Base-by-base conservation (phyloP, 2,888 invertebrate genomes). In the Pocota personata region DNA sequence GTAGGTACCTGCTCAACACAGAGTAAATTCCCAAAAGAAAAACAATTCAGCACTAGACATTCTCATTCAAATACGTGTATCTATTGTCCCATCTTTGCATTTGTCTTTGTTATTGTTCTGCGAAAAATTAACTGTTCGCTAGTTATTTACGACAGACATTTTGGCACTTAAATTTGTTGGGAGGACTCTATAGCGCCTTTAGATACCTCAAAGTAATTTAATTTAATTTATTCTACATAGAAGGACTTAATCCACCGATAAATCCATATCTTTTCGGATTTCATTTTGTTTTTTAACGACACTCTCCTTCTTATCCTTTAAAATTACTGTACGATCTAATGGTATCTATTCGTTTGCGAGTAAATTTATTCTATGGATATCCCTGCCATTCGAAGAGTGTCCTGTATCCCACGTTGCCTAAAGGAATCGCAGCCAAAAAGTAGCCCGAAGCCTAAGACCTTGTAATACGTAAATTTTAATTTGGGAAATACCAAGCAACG, bases 401-500 rank as follows among this genome's bases (percentile, higher is more conserved):
- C 62, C 21, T 71, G 72, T 77, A 66, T 76, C 71, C 66, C 21
- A 46, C 52, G 58, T 32, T 14, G 62, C 78, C 78, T 76, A 37
- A 57, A 60, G 62, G 10, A 43, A 52, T 64, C 52, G 16, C 43
- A 57, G 71, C 76, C 66, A 77, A 80, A 77, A 76, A 76, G 76
- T 76, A 71, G 75, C 76, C 86, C 40, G 57, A 21, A 86, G 80
- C 72, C 76, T 80, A 76, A 66, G 60, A 72, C 72, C 60, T 66
- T 76, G 58, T 72, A 76, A 80, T 76, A 86, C 64, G 71, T 76
- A 77, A 60, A 86, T 86, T 86, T 86, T 78, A 80, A 86, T 86
- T 86, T 80, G 76, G 67, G 55, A 73, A 73, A 71, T 66, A 21
- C 57, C 64, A 14, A 69, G 30, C 35, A 62, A 55, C 48, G 48